These are phyloP conservation scores for Toxostoma redivivum DNA, from an alignment of 2,113 vertebrate genomes.

Conservation along the genomic window DNA sequence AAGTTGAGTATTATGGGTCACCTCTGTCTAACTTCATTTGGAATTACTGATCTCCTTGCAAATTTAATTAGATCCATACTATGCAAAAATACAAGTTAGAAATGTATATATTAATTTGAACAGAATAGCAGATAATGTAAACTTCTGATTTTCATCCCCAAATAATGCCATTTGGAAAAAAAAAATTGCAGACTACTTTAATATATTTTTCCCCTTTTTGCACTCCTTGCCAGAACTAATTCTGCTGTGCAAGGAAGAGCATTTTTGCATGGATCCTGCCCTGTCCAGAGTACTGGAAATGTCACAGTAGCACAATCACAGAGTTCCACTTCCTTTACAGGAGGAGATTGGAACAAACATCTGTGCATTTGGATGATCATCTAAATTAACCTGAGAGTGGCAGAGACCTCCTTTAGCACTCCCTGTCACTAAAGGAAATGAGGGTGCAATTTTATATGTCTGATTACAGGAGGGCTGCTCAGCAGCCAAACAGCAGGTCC, in stretches of 20 bases:
- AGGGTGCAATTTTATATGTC: neutral
- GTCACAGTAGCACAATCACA: neutral
- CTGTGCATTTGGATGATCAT: neutral
- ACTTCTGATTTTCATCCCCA: neutral
- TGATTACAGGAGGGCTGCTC: neutral
- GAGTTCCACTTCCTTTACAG: neutral
- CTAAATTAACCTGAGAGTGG: neutral
- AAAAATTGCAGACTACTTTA: neutral
- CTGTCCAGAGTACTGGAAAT: constrained; percentile 8
- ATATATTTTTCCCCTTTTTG: neutral
- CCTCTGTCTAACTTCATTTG: neutral
- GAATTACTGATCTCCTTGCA: neutral
- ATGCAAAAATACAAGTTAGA: neutral
- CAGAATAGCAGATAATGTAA: neutral
- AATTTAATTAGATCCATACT: neutral
- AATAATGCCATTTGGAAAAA: neutral
- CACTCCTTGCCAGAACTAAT: neutral
- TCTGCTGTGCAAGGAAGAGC: neutral
- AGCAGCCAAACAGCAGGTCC: neutral
- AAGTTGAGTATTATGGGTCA: neutral
- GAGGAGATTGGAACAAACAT: neutral
- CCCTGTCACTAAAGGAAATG: neutral
- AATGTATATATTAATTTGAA: neutral
- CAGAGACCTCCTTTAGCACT: neutral
- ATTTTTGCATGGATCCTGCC: neutral